A percentile compares a stretch with the other conserved stretches of the same genome.
phyloP scores from a whole-genome alignment of 1,140 invertebrate species.

The Lordiphosa mommai region DNA sequence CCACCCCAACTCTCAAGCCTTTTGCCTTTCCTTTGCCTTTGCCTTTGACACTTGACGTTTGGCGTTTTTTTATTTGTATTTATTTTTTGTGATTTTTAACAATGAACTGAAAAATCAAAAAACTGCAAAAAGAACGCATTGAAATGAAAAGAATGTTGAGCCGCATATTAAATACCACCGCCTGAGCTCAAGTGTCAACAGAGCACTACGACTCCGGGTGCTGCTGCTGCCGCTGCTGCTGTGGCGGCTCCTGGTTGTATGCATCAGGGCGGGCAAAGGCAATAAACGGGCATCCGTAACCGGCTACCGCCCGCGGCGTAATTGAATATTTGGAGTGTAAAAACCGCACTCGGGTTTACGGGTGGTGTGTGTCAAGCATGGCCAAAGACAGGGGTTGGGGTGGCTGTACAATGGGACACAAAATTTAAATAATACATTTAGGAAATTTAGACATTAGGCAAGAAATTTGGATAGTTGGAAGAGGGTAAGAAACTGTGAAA shows the following conservation, averaged over 20 bases:
- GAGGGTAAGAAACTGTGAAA: too few relatives aligned
- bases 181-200: slow-evolving; percentile 76
- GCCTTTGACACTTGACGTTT: slow-evolving; percentile 62
- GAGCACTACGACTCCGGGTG: slow-evolving; percentile 7
- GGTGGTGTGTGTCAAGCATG: background rate
- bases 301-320: slow-evolving; percentile 62
- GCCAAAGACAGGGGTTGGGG: slow-evolving; percentile 3
- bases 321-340: slow-evolving; percentile 76
- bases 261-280: slow-evolving; percentile 10
- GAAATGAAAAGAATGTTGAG: slow-evolving; percentile 75
- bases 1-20: background rate
- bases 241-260: background rate
- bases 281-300: slow-evolving; percentile 51
- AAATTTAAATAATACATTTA: too few relatives aligned
- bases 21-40: slow-evolving; percentile 2
- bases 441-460: too few relatives aligned
- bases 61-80: slow-evolving; percentile 25
- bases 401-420: slow-evolving; percentile 25
- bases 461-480: too few relatives aligned
- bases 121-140: slow-evolving; percentile 13
- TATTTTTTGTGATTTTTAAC: slow-evolving; percentile 18
- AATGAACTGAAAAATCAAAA: slow-evolving; percentile 23
- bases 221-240: background rate
- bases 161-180: slow-evolving; percentile 76
- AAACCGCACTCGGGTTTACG: slow-evolving; percentile 58